phyloP scores from a whole-genome alignment of 2,113 vertebrate genomes.

The Microtus montanus region DNA sequence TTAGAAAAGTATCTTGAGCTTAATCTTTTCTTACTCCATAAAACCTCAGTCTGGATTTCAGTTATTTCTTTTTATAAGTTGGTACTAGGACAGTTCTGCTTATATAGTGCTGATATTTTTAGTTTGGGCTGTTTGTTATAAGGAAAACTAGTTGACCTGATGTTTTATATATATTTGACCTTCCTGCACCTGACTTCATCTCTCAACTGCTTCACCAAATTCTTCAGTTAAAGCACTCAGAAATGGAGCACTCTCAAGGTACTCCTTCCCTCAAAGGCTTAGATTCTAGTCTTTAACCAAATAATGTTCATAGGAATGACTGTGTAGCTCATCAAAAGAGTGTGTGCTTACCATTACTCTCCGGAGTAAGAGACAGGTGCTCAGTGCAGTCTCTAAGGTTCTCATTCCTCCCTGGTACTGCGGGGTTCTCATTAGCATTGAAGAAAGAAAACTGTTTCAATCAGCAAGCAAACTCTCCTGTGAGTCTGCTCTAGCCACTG shows the following conservation, averaged over 20 bases:
- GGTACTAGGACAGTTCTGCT: background rate
- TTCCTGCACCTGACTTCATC: slow-evolving; percentile 5
- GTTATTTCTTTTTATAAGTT: background rate
- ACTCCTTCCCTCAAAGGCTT: slow-evolving; percentile 11
- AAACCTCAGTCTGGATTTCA: slow-evolving; percentile 33
- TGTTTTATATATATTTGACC: background rate
- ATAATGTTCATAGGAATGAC: background rate
- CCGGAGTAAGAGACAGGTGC: background rate
- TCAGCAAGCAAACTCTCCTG: background rate
- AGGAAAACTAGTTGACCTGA: background rate
- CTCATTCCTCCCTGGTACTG: background rate
- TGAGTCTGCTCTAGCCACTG: background rate
- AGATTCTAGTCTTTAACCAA: background rate
- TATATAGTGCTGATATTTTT: slow-evolving; percentile 2
- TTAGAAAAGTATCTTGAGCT: slow-evolving; percentile 8
- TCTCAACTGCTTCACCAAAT: background rate
- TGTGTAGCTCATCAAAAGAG: background rate
- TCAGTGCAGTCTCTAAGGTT: background rate
- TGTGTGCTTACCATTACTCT: background rate
- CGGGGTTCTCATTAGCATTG: background rate
- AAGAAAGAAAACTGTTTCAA: background rate
- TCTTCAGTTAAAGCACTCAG: background rate
- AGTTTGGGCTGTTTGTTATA: background rate
- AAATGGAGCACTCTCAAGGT: background rate
- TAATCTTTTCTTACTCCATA: slow-evolving; percentile 8